Evolutionary conservation across 2,888 invertebrate species (phyloP).

Genomic region (Gryllus longicercus): DNA sequence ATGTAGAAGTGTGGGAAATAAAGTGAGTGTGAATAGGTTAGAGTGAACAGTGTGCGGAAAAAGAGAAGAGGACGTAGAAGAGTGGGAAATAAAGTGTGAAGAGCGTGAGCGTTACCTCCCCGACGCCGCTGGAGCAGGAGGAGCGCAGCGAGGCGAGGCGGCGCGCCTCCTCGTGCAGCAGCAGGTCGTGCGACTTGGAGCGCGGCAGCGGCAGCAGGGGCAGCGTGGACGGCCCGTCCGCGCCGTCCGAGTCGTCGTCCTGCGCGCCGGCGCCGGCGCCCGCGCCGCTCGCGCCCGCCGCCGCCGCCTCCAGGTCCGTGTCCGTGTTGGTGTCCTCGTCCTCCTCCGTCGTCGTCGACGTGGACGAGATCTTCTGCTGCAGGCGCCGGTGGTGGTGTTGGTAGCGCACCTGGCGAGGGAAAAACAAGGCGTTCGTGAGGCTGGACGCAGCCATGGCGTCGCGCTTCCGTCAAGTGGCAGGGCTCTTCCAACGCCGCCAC

Average conservation of each 20-base stretch:
- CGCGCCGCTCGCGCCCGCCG: constrained; percentile 39
- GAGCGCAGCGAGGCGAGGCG: constrained; percentile 40
- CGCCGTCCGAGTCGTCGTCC: constrained; percentile 54
- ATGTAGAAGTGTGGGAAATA: no score
- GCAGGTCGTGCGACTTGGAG: constrained; percentile 77
- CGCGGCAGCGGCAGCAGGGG: constrained; percentile 60
- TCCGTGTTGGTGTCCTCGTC: constrained; percentile 72
- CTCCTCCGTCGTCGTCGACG: constrained; percentile 59
- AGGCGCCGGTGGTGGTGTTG: constrained; percentile 56
- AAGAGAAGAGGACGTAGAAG: no score
- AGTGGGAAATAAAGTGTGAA: neutral
- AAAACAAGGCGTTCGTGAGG: constrained; percentile 34
- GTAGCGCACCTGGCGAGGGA: constrained; percentile 41
- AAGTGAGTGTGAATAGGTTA: no score
- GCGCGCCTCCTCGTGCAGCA: constrained; percentile 46
- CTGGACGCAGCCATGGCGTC: constrained; percentile 35
- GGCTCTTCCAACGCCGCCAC: no score
- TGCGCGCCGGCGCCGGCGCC: constrained; percentile 64
- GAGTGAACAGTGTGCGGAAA: no score
- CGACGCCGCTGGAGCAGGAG: constrained; percentile 52
- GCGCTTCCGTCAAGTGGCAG: no score
- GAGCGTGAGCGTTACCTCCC: constrained; percentile 52
- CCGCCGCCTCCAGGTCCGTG: constrained; percentile 43
- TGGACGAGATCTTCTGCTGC: constrained; percentile 57
- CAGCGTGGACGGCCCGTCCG: constrained; percentile 24